A percentile compares a stretch with the other conserved stretches of the same genome.
Conservation (phyloP, 2,113 vertebrate species). For the Nerophis ophidion region DNA sequence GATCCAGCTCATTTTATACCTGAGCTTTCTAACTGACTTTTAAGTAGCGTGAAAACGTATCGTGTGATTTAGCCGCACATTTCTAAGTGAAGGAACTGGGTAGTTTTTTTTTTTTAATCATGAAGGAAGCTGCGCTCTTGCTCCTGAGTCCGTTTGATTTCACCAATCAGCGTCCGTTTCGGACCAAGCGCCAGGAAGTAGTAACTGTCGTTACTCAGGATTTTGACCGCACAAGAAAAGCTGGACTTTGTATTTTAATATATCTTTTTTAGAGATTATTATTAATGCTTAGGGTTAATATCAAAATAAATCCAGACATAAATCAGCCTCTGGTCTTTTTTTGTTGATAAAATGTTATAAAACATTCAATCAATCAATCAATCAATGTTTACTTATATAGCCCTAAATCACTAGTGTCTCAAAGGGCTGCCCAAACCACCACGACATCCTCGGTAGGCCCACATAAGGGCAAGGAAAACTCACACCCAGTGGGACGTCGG, state of each 20-base stretch:
- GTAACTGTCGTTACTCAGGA: neutral
- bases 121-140: neutral
- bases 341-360: neutral
- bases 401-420: too few species aligned
- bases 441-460: too few species aligned
- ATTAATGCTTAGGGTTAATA: constrained; percentile 4
- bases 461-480: too few species aligned
- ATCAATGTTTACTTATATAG: too few species aligned
- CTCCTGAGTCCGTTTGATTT: neutral
- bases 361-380: too few species aligned
- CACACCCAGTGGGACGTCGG: too few species aligned
- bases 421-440: too few species aligned
- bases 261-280: neutral
- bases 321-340: constrained; percentile 17
- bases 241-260: constrained; percentile 10
- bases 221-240: constrained; percentile 1
- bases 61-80: too few species aligned
- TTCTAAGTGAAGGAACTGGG: neutral
- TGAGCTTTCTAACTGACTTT: too few species aligned
- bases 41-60: too few species aligned
- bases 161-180: neutral
- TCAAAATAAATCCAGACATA: constrained; percentile 39
- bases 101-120: neutral
- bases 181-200: neutral
- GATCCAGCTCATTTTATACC: too few species aligned